Percentiles rank a stretch among this genome's conserved stretches.
Conservation (phyloP, 1,140 invertebrate species). For the Drosophila quadrilineata region DNA sequence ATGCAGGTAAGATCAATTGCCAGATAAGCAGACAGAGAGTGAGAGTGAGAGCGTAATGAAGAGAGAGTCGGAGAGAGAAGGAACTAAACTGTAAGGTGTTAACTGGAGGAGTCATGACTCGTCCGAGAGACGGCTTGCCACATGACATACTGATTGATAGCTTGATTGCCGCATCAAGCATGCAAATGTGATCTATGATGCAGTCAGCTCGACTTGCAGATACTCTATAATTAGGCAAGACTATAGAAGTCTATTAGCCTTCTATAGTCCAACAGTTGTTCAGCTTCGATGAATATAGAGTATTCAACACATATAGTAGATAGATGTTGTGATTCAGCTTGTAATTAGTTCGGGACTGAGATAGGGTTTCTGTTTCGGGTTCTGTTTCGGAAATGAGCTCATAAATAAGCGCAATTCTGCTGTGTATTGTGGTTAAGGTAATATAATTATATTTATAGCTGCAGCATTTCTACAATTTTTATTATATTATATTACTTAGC, state of each 20-base stretch:
- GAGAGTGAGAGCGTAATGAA: background rate
- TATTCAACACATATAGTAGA: background rate
- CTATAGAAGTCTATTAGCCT: too few species aligned
- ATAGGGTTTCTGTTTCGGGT: slow-evolving; percentile 39
- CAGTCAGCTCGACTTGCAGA: background rate
- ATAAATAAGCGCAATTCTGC: slow-evolving; percentile 58
- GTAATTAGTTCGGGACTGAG: slow-evolving; percentile 62
- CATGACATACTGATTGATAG: slow-evolving; percentile 54
- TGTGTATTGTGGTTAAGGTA: slow-evolving; percentile 52
- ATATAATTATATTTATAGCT: slow-evolving; percentile 24
- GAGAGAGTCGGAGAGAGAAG: slow-evolving; percentile 1
- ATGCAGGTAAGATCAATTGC: slow-evolving; percentile 20
- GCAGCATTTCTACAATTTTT: slow-evolving; percentile 19
- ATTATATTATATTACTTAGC: slow-evolving; percentile 17
- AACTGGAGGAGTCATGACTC: slow-evolving; percentile 32
- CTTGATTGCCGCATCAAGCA: slow-evolving; percentile 51
- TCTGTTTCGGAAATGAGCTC: slow-evolving; percentile 64
- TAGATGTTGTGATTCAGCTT: slow-evolving; percentile 53
- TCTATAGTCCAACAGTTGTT: background rate
- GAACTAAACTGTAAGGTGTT: slow-evolving; percentile 11
- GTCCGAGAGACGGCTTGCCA: slow-evolving; percentile 20
- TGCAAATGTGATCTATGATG: background rate
- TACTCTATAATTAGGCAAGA: too few species aligned
- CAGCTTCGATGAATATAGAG: background rate
- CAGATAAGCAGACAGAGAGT: slow-evolving; percentile 4